phyloP scores from a whole-genome alignment of 2,113 vertebrate species.

The Glaucidium brasilianum region DNA sequence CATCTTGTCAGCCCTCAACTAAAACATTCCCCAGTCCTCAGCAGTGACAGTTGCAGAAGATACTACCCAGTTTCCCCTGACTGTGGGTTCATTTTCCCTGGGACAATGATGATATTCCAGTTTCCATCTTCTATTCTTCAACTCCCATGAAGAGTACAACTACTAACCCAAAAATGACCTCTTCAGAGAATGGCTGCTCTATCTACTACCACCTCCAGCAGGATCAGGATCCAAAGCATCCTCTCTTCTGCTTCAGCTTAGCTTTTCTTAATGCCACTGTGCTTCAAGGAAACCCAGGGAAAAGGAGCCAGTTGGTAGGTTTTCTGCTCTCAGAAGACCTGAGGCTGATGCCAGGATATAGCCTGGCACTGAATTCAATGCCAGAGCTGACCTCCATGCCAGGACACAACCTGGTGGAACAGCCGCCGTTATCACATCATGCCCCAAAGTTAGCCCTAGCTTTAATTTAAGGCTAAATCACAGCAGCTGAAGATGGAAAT shows the following conservation, averaged over 20 bases:
- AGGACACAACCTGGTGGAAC: not conserved
- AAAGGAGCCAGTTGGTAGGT: not conserved
- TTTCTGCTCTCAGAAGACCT: not conserved
- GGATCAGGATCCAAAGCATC: not conserved
- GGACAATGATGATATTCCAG: not conserved
- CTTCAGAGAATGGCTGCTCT: not conserved
- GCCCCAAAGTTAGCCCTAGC: not conserved
- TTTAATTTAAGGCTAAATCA: constrained; percentile 1
- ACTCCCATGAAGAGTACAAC: not conserved
- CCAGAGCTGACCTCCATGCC: not conserved
- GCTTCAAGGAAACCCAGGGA: not conserved
- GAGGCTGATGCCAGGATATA: not conserved
- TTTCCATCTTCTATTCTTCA: not conserved
- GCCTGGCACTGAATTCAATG: not conserved
- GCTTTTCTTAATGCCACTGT: not conserved
- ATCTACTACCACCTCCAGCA: not conserved
- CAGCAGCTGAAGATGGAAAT: not conserved
- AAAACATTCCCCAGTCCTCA: not conserved
- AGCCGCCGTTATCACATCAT: not conserved
- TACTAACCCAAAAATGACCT: not conserved
- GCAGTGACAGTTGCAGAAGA: rapidly evolving
- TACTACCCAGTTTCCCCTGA: not conserved
- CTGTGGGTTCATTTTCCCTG: not conserved
- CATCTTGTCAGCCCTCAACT: not conserved
- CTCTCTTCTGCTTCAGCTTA: not conserved